Base-by-base conservation (phyloP, 2,113 vertebrate genomes). In the Lycaon pictus region DNA sequence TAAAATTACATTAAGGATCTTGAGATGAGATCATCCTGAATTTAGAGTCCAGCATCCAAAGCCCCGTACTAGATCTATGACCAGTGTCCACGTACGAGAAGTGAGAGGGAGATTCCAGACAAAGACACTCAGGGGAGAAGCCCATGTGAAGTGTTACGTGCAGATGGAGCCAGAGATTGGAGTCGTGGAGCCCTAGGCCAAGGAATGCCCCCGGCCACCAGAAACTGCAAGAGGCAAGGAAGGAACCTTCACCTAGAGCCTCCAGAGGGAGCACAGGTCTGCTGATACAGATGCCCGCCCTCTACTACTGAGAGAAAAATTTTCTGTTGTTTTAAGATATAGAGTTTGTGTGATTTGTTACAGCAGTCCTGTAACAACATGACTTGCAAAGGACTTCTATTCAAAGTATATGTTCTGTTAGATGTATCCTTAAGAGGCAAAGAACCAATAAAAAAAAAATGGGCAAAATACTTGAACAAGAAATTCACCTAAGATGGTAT, bases 311-410 rank as follows among this genome's bases (percentile, higher is more conserved):
- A 90, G 35, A 63, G 25, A 51, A 56, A 27, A n/a, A 20, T 51
- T 80, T 79, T 62, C 32, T 97, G 35, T 37, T 43, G 48, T 74
- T 81, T 95, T 74, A 96, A 77, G 27, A 12, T 51, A 83, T 11
- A 11, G 35, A 32, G 55, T 93, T 79, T 67, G 22, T 19, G 43
- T 48, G 84, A 82, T 29, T 27, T 82, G 29, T 95, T 89, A 77
- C 9, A 27, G 9, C 13, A 71, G 58, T 43, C 17, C 20, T 43
- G 43, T 15, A 5, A 86, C 67, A 76, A 55, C 2, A 76, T 9
- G 53, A 71, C 11, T 15, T 83, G 11, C 67, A 90, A 88, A 93
- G 13, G 17, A 76, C 17, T 65, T 60, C 7, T 48, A 72, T 43
- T 77, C 62, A 93, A 65, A 82, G 51, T 29, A n/a, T 12, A 37